Evolutionary conservation across 2,113 vertebrate species (phyloP).

Genomic region (Sander vitreus): DNA sequence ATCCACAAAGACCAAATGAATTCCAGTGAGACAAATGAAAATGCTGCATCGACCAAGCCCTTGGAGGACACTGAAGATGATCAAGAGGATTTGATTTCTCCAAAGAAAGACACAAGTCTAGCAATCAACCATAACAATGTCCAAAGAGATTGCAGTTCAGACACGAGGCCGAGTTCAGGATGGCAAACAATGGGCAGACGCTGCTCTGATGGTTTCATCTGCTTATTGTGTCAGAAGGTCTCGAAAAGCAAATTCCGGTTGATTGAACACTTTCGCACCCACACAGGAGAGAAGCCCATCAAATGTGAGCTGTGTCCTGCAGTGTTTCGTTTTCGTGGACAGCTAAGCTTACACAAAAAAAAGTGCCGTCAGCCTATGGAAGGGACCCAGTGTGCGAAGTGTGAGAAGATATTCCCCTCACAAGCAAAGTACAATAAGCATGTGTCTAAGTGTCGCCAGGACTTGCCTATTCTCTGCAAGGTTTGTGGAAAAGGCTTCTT

Average conservation of each 20-base stretch:
- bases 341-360: conserved; percentile 9
- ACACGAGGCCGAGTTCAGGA: rapidly evolving
- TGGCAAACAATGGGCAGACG: conserved; percentile 23
- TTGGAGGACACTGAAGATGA: conserved; percentile 34
- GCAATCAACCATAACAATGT: neutral
- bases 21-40: neutral
- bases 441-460: neutral
- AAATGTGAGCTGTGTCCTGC: conserved; percentile 10
- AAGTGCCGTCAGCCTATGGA: rapidly evolving
- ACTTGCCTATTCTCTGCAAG: neutral
- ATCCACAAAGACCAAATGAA: neutral
- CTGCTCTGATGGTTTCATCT: neutral
- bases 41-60: conserved; percentile 48
- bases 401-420: neutral
- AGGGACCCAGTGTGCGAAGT: neutral
- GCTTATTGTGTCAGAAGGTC: conserved; percentile 36
- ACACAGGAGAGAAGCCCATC: conserved; percentile 49
- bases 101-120: neutral
- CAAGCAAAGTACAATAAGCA: neutral
- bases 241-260: neutral
- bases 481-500: conserved; percentile 31
- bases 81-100: neutral
- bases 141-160: rapidly evolving
- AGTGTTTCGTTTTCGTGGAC: neutral
- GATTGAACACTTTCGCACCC: conserved; percentile 48